phyloP scores from a whole-genome alignment of 2,797 vertebrate genomes.

The Falco berigora region DNA sequence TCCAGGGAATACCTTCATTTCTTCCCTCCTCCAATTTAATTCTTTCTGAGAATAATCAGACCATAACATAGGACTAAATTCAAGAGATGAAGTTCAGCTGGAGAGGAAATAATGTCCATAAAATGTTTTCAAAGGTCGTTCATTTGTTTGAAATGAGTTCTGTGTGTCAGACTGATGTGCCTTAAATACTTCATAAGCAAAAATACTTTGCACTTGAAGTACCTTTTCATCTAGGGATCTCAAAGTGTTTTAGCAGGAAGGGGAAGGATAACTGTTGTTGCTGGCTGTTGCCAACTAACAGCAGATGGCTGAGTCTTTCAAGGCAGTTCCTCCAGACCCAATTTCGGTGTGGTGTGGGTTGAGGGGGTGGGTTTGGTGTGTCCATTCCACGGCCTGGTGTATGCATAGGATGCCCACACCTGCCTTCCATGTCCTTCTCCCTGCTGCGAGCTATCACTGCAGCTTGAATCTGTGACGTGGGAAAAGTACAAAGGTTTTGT shows the following conservation, averaged over 20 bases:
- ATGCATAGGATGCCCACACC: background rate
- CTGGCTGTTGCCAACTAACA: background rate
- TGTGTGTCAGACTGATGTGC: background rate
- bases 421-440: background rate
- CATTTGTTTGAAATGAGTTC: conserved; percentile 45
- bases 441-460: background rate
- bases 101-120: conserved; percentile 55
- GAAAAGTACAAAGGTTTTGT: background rate
- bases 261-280: background rate
- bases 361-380: background rate
- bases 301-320: background rate
- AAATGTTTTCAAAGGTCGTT: conserved; percentile 52
- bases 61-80: conserved; percentile 62
- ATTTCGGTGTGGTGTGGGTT: background rate
- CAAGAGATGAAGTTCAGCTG: conserved; percentile 49
- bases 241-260: background rate
- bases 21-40: conserved; percentile 56
- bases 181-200: conserved; percentile 48
- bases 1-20: conserved; percentile 60
- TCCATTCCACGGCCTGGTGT: background rate
- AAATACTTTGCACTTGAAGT: background rate
- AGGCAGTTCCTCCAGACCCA: background rate
- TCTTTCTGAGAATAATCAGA: conserved; percentile 61
- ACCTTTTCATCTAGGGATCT: background rate
- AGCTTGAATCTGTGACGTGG: rapidly evolving